Percentiles rank a stretch among this genome's conserved stretches.
Evolutionary conservation across 2,888 invertebrate species (phyloP).

Genomic region (Apamea monoglypha): DNA sequence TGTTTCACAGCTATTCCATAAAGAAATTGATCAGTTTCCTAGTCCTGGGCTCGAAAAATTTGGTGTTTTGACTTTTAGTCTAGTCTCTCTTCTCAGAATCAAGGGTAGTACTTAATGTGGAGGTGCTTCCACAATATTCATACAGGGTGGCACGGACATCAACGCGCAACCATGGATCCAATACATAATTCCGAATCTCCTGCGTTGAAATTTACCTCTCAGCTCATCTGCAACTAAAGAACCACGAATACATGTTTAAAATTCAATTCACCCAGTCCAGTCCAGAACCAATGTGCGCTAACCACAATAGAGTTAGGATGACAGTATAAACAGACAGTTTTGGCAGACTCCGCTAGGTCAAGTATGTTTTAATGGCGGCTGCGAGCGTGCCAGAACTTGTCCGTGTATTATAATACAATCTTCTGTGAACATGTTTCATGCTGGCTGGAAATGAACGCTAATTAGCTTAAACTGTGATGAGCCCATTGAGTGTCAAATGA

Average conservation of each 20-base stretch:
- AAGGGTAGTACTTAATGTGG: too few relatives aligned
- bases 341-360: slow-evolving; percentile 47
- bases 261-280: neutral
- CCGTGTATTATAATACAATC: slow-evolving; percentile 45
- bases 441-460: slow-evolving; percentile 10
- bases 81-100: too few relatives aligned
- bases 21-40: too few relatives aligned
- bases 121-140: too few relatives aligned
- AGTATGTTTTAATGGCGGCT: slow-evolving; percentile 46
- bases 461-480: slow-evolving; percentile 4
- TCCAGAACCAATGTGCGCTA: neutral
- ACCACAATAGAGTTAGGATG: slow-evolving; percentile 31
- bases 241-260: neutral
- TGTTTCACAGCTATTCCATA: too few relatives aligned
- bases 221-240: neutral
- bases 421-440: slow-evolving; percentile 29
- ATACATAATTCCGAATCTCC: too few relatives aligned
- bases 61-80: too few relatives aligned
- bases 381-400: slow-evolving; percentile 49
- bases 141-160: too few relatives aligned
- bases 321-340: slow-evolving; percentile 36
- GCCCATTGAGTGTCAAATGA: neutral
- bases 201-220: neutral
- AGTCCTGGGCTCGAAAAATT: too few relatives aligned
- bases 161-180: too few relatives aligned